Conservation (phyloP, 2,113 vertebrate species). For the Laticauda laticaudata region DNA sequence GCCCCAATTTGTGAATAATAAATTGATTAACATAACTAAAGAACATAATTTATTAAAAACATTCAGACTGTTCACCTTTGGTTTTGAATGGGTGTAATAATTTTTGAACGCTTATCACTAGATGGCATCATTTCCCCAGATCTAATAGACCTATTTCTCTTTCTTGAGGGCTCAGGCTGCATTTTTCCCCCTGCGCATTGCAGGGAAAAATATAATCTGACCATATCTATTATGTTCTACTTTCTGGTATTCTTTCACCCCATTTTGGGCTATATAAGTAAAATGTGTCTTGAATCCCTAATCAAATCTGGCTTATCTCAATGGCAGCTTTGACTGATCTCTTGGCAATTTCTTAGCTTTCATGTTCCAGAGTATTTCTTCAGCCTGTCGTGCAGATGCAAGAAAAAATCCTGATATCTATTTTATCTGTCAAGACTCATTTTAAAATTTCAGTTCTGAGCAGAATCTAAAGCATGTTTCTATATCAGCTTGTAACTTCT, state of each 20-base stretch:
- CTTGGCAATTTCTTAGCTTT: background rate
- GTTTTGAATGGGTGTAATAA: background rate
- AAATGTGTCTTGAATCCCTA: background rate
- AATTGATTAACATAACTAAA: background rate
- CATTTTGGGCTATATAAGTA: background rate
- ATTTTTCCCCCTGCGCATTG: background rate
- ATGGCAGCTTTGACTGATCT: background rate
- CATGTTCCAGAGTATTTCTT: background rate
- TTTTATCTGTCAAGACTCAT: background rate
- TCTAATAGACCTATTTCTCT: background rate
- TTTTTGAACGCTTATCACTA: background rate
- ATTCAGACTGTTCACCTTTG: background rate
- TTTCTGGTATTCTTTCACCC: background rate
- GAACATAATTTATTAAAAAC: background rate
- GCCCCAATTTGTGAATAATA: background rate
- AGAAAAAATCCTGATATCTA: background rate
- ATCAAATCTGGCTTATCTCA: background rate
- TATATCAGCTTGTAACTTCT: background rate
- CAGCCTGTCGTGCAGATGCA: background rate
- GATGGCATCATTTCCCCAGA: background rate
- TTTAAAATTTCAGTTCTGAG: background rate
- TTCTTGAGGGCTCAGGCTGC: background rate
- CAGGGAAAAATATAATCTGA: background rate
- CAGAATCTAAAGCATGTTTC: background rate
- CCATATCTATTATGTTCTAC: background rate